Evolutionary conservation across 2,888 invertebrate species (phyloP), one percentile per base, ranked within the genome.

Genomic region (Caenorhabditis drosophilae): DNA sequence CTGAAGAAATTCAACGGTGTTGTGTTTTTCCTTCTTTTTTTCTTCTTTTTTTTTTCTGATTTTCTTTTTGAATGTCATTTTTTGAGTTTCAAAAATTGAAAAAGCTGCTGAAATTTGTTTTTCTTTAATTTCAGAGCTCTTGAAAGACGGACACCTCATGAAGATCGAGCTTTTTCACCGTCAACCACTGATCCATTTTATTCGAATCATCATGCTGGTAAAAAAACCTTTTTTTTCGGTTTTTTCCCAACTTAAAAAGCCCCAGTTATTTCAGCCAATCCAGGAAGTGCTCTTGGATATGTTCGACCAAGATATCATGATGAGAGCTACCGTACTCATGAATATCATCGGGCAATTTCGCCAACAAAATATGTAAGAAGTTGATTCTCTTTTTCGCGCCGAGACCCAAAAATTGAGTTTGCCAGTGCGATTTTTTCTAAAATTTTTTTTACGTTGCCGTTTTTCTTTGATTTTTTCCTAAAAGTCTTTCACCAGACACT

Each of bases 1-100:
- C 81, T 7, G 80, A 80, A 26, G 79, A 80, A 46, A 67, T 72
- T 3, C 52, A 67, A 60, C 70, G 70, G 73, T 70, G 55, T 45
- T 49, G 57, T 58, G 49, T 67, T 46, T 38, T 36, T 58, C 50
- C 53, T 18, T 23, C 23, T 61, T 41, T 49, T 44, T 51, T 40
- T 38, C 31, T 41, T 48, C 58, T 49, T 57, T 50, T 51, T 49
- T 67, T 58, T 16, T 52, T 44, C 53, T 53, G 48, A 34, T 51
- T 35, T 35, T 18, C 27, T 35, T 36, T 23, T 48, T 31, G 22
- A 3, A 18, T 18, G 34, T 9, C 6, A 7, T 35, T 46, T 47
- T 22, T n/a, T 23, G 40, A 25, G 15, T 18, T 38, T 38, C 16
- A 26, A n/a, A 31, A 7, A n/a, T 26, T 18, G 18, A 42, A 40